Conservation (phyloP, 1,140 invertebrate species). For the Drosophila yakuba region DNA sequence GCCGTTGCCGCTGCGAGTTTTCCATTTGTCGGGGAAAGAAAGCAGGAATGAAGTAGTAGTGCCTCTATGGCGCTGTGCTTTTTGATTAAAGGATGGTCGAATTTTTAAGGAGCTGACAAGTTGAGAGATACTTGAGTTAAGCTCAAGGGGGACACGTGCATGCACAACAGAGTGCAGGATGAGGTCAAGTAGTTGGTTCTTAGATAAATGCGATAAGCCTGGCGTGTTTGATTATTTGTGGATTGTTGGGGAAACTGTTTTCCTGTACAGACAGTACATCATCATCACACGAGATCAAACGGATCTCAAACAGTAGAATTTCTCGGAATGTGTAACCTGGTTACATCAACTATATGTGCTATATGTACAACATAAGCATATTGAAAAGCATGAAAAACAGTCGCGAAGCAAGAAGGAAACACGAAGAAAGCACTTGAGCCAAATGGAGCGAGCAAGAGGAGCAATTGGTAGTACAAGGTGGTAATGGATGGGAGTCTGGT, state of each 20-base stretch:
- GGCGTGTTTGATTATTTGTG: slow-evolving; percentile 1
- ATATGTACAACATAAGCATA: no score
- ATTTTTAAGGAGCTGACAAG: slow-evolving; percentile 47
- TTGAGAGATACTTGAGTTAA: slow-evolving; percentile 41
- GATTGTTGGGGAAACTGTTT: background rate
- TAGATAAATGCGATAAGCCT: slow-evolving; percentile 26
- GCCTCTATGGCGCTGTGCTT: slow-evolving; percentile 16
- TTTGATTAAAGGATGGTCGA: slow-evolving; percentile 42
- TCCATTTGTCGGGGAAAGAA: slow-evolving; percentile 30
- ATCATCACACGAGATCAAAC: background rate
- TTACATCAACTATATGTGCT: background rate
- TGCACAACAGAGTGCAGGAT: slow-evolving; percentile 12
- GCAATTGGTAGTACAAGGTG: slow-evolving; percentile 26
- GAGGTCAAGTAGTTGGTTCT: slow-evolving; percentile 27
- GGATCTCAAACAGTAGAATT: background rate
- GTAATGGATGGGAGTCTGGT: background rate
- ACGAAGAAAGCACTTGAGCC: slow-evolving; percentile 47
- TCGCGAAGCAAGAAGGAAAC: slow-evolving; percentile 6
- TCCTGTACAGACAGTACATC: background rate
- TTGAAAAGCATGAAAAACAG: slow-evolving; percentile 8
- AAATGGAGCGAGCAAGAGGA: slow-evolving; percentile 46
- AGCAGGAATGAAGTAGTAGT: slow-evolving; percentile 18
- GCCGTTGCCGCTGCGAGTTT: slow-evolving; percentile 23
- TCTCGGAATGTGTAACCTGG: background rate
- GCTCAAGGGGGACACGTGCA: slow-evolving; percentile 18